A percentile compares a stretch with the other conserved stretches of the same genome.
Conservation (phyloP, 2,888 invertebrate genomes). For the Chesias legatella region DNA sequence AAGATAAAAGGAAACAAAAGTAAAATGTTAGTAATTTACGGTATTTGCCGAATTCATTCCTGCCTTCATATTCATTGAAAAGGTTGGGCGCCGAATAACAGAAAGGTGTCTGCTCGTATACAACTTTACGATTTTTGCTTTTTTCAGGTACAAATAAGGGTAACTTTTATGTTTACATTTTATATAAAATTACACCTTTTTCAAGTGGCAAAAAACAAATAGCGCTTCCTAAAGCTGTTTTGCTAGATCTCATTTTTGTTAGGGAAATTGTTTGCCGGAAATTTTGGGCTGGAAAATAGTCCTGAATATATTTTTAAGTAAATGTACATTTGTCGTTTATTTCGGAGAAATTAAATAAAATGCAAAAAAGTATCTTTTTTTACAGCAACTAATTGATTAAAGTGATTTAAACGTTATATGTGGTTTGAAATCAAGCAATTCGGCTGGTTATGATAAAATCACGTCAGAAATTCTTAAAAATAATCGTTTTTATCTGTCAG, state of each 20-base stretch:
- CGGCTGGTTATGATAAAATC: too few relatives aligned
- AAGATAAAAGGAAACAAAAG: constrained; percentile 4
- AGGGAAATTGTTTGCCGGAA: constrained; percentile 10
- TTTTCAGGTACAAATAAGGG: constrained; percentile 32
- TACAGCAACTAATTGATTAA: too few relatives aligned
- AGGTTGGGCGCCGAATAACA: constrained; percentile 27
- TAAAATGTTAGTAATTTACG: constrained; percentile 19
- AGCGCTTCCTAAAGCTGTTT: constrained; percentile 10
- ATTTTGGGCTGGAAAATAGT: background rate
- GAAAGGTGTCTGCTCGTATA: constrained; percentile 32
- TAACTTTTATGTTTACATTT: constrained; percentile 38
- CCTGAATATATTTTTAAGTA: too few relatives aligned
- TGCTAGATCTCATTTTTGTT: constrained; percentile 13
- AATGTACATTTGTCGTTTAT: too few relatives aligned
- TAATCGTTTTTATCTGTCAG: too few relatives aligned
- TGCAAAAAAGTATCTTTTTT: too few relatives aligned
- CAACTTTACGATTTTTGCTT: constrained; percentile 38
- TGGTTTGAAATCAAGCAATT: too few relatives aligned
- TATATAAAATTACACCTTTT: constrained; percentile 29
- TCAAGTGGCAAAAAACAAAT: constrained; percentile 23
- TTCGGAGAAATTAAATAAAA: too few relatives aligned
- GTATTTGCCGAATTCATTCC: constrained; percentile 24
- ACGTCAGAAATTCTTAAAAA: too few relatives aligned
- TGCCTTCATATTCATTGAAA: constrained; percentile 27
- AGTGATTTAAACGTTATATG: too few relatives aligned